These are phyloP conservation scores for Scrobipalpa costella DNA, from an alignment of 2,888 invertebrate species.

Conservation along the genomic window DNA sequence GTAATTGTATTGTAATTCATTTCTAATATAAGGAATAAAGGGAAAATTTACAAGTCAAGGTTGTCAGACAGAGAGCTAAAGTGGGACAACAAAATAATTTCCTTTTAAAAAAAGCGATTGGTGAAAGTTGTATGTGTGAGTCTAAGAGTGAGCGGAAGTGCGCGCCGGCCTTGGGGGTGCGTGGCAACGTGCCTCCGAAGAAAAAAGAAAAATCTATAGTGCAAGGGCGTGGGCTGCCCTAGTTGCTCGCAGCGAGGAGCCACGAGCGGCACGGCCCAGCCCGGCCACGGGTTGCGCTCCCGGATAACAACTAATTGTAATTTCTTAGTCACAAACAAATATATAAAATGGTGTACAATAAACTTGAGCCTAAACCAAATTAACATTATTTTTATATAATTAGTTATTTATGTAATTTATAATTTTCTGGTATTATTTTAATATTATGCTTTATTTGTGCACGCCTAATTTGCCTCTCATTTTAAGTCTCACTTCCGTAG, in stretches of 20 bases:
- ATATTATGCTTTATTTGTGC: too few relatives aligned
- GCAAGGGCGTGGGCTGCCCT: constrained; percentile 53
- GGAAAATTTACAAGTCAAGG: neutral
- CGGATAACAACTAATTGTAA: too few relatives aligned
- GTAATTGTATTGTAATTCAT: neutral
- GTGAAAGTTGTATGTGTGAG: constrained; percentile 53
- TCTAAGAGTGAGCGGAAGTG: constrained; percentile 50
- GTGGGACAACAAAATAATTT: constrained; percentile 20
- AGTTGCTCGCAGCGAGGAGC: constrained; percentile 26
- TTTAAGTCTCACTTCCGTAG: too few relatives aligned
- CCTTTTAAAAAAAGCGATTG: constrained; percentile 30
- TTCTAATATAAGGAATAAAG: neutral
- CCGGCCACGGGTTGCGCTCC: neutral
- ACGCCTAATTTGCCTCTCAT: too few relatives aligned
- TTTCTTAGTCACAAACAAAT: too few relatives aligned
- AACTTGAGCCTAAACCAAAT: too few relatives aligned
- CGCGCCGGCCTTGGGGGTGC: constrained; percentile 62
- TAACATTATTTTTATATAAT: too few relatives aligned
- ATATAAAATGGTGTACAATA: too few relatives aligned
- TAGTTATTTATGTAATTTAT: too few relatives aligned
- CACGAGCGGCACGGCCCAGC: constrained; percentile 7
- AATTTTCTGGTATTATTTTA: too few relatives aligned
- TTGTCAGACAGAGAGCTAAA: neutral
- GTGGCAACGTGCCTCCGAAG: constrained; percentile 59
- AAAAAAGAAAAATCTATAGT: constrained; percentile 70